Base-by-base conservation (phyloP, 1,140 invertebrate species). In the Adoxophyes honmai region DNA sequence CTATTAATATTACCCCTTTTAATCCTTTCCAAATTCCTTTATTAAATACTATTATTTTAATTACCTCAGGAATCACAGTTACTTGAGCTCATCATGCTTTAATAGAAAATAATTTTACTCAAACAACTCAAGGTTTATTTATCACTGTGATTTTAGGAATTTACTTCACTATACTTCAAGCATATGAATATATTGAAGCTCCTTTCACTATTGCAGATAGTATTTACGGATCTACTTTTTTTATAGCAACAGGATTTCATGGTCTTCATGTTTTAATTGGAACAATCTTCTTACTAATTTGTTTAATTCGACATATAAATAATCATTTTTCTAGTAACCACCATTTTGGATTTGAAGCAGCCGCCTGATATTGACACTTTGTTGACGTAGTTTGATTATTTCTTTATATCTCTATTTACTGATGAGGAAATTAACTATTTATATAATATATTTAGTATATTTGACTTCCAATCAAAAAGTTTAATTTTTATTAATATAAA, bases 321-420 rank as follows among this genome's bases (percentile, higher is more conserved):
- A 75, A 81, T 52, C 91, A 94, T 68, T 93, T 93, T 76, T 92
- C 90, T 44, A 86, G 55, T 68, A 85, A 58, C 52, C 92, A 94
- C 79, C 92, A 94, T 73, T 92, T 94, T 80, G 91, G 91, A 66
- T 94, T 94, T 90, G 92, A 94, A 91, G 90, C 91, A 56, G 91
- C 91, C 55, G 90, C 92, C 18, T 94, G 93, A 92, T 94, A 94
- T 63, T 94, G 93, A 92, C 93, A 94, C 84, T 94, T 94, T 90
- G 91, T 94, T 53, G 92, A 94, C 91, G 90, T 94, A 68, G 90
- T 94, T 8, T 94, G 93, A 92, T 82, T 94, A 90, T 94, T 94
- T 69, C 70, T 94, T 62, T 94, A 91, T 90, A 85, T 93, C 61
- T 91, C 89, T 55, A 90, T 94, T 78, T 94, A 93, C 70, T 93